These are phyloP conservation scores for Tetraneura akinire DNA, from an alignment of 1,140 invertebrate species.

Conservation along the genomic window DNA sequence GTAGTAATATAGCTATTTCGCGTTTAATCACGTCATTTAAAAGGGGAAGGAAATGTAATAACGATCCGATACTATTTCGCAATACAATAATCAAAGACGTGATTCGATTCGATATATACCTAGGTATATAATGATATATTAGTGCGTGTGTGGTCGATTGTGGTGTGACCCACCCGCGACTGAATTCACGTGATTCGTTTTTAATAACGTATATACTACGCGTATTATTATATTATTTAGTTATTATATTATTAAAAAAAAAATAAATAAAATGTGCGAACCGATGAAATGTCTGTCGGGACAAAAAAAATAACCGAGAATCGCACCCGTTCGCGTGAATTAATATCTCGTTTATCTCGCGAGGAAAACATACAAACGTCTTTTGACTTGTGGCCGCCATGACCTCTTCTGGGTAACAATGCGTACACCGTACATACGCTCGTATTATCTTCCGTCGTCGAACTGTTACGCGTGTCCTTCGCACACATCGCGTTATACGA, in stretches of 20 bases:
- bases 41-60: too few species aligned
- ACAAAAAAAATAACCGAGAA: conserved; percentile 23
- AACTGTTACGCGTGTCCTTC: conserved; percentile 44
- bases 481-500: too few species aligned
- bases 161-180: not conserved
- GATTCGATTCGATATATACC: too few species aligned
- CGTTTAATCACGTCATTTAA: too few species aligned
- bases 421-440: too few species aligned
- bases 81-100: too few species aligned
- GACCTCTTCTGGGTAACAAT: conserved; percentile 34
- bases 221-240: too few species aligned
- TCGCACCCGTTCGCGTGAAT: conserved; percentile 10
- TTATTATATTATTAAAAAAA: conserved; percentile 6
- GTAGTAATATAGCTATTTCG: too few species aligned
- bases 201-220: too few species aligned
- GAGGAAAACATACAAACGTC: conserved; percentile 18
- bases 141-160: conserved; percentile 12
- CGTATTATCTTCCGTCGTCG: conserved; percentile 39
- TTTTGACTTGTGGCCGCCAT: conserved; percentile 35
- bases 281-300: too few species aligned
- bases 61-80: too few species aligned
- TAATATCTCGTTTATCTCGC: conserved; percentile 41
- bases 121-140: too few species aligned
- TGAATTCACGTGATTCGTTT: conserved; percentile 24
- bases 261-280: not conserved